phyloP scores from a whole-genome alignment of 2,113 vertebrate species.

The Syngnathus typhle region DNA sequence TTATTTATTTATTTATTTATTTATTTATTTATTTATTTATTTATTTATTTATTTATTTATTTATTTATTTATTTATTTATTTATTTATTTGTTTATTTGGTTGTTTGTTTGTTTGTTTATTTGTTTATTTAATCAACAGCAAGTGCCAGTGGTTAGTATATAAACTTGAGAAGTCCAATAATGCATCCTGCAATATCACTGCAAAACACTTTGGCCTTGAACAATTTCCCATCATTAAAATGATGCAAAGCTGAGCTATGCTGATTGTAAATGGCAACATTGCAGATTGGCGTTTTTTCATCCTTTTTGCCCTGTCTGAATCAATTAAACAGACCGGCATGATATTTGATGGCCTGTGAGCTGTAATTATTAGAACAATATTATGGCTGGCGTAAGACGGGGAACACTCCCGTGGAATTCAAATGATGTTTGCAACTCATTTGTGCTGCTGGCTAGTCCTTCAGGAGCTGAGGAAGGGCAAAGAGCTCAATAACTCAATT shows the following conservation, averaged over 20 bases:
- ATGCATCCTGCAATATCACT: background rate
- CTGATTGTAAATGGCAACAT: slow-evolving; percentile 53
- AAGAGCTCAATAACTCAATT: slow-evolving; percentile 74
- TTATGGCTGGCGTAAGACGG: slow-evolving; percentile 63
- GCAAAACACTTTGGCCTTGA: slow-evolving; percentile 39
- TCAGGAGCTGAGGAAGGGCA: slow-evolving; percentile 70
- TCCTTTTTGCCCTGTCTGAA: slow-evolving; percentile 59
- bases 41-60: too few species aligned
- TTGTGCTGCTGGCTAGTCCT: slow-evolving; percentile 68
- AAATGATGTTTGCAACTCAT: slow-evolving; percentile 65
- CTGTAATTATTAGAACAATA: slow-evolving; percentile 74
- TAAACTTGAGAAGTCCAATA: background rate
- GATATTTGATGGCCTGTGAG: slow-evolving; percentile 71
- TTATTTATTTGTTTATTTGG: too few species aligned
- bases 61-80: too few species aligned
- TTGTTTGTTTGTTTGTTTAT: too few species aligned
- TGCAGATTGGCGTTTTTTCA: slow-evolving; percentile 43
- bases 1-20: too few species aligned
- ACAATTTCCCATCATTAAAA: slow-evolving; percentile 52
- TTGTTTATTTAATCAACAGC: background rate
- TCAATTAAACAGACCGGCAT: slow-evolving; percentile 70
- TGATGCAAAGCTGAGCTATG: slow-evolving; percentile 36
- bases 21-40: too few species aligned
- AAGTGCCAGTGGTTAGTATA: background rate
- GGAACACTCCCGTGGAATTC: slow-evolving; percentile 60